These are phyloP conservation scores for Pterocles gutturalis DNA, from an alignment of 2,113 vertebrate genomes.

Conservation along the genomic window DNA sequence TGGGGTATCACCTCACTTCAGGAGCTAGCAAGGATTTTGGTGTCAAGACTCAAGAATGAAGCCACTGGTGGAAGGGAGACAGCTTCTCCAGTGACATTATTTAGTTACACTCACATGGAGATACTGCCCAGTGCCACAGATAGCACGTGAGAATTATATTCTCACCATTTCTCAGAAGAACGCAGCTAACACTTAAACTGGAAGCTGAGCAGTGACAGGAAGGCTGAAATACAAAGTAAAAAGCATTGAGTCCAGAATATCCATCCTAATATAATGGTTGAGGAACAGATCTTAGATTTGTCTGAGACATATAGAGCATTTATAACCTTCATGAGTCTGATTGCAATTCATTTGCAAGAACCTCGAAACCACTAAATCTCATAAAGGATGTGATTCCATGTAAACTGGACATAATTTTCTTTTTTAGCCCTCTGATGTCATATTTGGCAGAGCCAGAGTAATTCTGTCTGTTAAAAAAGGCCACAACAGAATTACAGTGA, in stretches of 20 bases:
- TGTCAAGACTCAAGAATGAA: background rate
- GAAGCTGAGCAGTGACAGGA: background rate
- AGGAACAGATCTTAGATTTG: background rate
- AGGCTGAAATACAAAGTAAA: background rate
- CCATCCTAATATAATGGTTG: rapidly evolving
- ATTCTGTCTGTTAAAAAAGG: background rate
- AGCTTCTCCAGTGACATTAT: background rate
- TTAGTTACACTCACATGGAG: background rate
- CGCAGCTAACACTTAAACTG: background rate
- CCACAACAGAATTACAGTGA: background rate
- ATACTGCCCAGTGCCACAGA: background rate
- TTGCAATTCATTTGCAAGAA: background rate
- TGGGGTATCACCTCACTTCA: background rate
- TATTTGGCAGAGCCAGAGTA: background rate
- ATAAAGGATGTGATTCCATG: background rate
- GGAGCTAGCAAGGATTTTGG: background rate
- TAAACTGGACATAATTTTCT: background rate
- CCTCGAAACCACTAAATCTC: background rate
- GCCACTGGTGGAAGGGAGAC: background rate
- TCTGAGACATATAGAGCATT: background rate
- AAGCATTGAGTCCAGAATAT: background rate
- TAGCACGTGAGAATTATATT: background rate
- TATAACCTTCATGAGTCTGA: background rate
- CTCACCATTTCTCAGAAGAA: background rate
- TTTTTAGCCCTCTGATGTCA: background rate